Evolutionary conservation across 1,140 invertebrate genomes (phyloP), one percentile per base, ranked within the genome.

Genomic region (Ceratina japonica): DNA sequence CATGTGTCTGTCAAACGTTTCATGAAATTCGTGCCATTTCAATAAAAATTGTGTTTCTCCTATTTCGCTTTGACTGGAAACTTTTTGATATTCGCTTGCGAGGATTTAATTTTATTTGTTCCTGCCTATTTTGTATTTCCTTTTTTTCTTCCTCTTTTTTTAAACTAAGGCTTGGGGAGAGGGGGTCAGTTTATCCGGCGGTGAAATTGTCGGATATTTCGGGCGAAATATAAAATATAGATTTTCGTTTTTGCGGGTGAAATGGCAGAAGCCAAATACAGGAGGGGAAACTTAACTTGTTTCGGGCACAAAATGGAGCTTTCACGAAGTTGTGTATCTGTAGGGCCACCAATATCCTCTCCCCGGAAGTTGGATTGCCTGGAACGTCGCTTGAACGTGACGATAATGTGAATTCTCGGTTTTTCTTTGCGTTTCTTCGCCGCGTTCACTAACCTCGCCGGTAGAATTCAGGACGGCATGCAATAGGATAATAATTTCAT

Each of bases 361-460:
- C 75, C 58, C 72, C 68, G 63, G 72, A 59, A 63, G 64, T 71
- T 80, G 72, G 69, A 68, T 84, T 72, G 70, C 24, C 44, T 61
- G 68, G 73, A 83, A 84, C 58, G 63, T 65, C 73, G 54, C 71
- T 83, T 75, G 81, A 79, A 83, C 77, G 77, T 83, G 77, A 80
- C 58, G 72, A 83, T 83, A 84, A 84, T 83, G 58, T 44, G 81
- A 83, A 83, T 66, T 22, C 56, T 74, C 59, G 64, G 72, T 74
- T 64, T 62, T 64, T 64, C 44, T 51, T 51, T 22, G 31, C 22
- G 59, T 16, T 54, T 74, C 49, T 64, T 18, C 24, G 61, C 24
- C 56, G 70, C n/a, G 44, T 24, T 8, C 64, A 52, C 16, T 52
- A 66, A 61, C 70, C 3, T 7, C 15, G 16, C 37, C 5, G 18